Conservation (phyloP, 2,113 vertebrate species). For the Otis tarda region DNA sequence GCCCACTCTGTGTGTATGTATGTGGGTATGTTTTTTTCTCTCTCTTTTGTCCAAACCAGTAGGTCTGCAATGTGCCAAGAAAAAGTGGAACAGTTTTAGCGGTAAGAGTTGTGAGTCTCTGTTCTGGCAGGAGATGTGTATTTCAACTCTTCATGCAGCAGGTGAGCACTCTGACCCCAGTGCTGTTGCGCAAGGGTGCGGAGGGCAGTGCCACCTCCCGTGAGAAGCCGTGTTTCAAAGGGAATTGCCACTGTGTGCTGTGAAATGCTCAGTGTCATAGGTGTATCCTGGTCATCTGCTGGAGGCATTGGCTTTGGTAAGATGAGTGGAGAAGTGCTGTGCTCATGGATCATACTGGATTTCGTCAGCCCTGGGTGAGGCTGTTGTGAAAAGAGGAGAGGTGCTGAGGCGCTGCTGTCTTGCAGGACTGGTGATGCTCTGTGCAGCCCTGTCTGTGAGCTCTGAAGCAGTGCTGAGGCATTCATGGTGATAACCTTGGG, state of each 20-base stretch:
- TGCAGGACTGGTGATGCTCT: background rate
- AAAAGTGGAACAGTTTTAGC: background rate
- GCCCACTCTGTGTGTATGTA: background rate
- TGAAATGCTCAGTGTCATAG: background rate
- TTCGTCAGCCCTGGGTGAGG: background rate
- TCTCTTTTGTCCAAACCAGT: background rate
- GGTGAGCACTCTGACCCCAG: background rate
- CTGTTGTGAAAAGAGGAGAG: background rate
- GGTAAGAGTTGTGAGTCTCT: background rate
- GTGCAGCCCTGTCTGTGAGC: accelerated
- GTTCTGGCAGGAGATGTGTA: background rate
- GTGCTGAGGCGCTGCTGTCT: background rate
- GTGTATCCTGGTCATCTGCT: background rate
- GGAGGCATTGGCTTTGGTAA: background rate
- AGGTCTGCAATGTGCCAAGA: background rate
- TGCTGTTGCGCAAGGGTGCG: background rate
- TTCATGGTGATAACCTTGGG: background rate
- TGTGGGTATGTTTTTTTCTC: background rate
- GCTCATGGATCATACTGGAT: background rate
- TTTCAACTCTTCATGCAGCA: background rate
- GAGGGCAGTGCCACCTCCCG: background rate
- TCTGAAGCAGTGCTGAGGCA: background rate
- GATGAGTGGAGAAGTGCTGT: background rate
- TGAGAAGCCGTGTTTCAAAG: background rate
- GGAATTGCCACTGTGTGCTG: background rate